Conservation (phyloP, 2,888 invertebrate genomes). For the Sialis lutaria region DNA sequence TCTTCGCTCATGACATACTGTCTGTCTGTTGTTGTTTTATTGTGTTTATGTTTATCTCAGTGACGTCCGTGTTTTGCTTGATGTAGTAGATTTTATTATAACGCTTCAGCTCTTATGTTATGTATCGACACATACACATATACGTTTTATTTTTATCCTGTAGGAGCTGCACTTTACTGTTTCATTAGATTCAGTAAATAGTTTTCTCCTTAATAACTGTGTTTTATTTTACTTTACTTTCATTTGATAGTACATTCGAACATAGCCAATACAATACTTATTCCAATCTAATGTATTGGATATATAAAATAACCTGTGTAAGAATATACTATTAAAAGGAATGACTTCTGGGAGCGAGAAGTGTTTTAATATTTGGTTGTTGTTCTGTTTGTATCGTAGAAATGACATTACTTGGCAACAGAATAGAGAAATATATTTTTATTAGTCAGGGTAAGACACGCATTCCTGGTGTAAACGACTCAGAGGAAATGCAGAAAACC, state of each 20-base stretch:
- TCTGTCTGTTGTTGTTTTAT: conserved; percentile 1
- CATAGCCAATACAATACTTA: too few relatives aligned
- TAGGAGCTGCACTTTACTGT: too few relatives aligned
- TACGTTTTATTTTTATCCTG: too few relatives aligned
- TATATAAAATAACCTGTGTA: too few relatives aligned
- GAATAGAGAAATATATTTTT: conserved; percentile 75
- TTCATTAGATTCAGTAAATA: too few relatives aligned
- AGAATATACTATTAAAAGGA: too few relatives aligned
- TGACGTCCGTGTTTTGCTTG: conserved; percentile 9
- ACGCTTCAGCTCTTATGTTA: too few relatives aligned
- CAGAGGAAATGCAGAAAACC: conserved; percentile 69
- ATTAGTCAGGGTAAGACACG: conserved; percentile 89
- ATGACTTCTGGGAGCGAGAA: not conserved
- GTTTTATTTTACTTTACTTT: too few relatives aligned
- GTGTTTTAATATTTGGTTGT: conserved; percentile 9
- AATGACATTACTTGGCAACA: conserved; percentile 63
- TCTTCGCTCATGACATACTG: not conserved
- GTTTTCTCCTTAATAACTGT: too few relatives aligned
- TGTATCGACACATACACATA: too few relatives aligned
- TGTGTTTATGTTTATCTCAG: not conserved
- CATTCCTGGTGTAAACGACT: conserved; percentile 91
- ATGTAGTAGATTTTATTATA: not conserved
- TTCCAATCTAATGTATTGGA: too few relatives aligned
- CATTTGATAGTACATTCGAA: too few relatives aligned
- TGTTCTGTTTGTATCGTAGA: conserved; percentile 58